Evolutionary conservation across 2,888 invertebrate genomes (phyloP).

Genomic region (Plagodis dolabraria): DNA sequence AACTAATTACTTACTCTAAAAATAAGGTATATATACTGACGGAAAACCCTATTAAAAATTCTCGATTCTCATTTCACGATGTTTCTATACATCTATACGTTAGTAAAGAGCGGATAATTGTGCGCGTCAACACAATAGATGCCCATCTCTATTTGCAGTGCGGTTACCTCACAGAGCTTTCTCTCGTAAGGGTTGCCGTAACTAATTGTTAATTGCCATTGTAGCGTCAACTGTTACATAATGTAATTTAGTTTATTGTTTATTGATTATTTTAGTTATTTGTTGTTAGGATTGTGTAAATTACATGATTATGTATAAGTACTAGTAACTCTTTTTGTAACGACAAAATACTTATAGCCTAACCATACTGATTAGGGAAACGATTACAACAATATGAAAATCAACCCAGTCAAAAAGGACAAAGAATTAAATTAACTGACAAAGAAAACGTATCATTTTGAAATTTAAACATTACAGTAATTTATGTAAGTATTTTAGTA

Average conservation of each 20-base stretch:
- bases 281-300: background rate
- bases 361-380: no score
- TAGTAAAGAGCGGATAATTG: constrained; percentile 46
- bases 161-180: constrained; percentile 36
- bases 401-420: no score
- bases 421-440: no score
- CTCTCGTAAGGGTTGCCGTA: constrained; percentile 26
- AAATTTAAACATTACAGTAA: no score
- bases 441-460: no score
- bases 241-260: background rate
- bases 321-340: no score
- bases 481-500: no score
- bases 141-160: constrained; percentile 34
- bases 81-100: constrained; percentile 33
- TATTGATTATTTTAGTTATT: background rate
- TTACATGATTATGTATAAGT: no score
- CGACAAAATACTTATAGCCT: no score
- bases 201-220: constrained; percentile 10
- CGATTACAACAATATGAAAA: no score
- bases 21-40: background rate
- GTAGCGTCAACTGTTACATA: background rate
- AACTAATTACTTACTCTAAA: background rate
- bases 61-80: background rate
- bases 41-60: background rate
- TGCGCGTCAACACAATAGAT: constrained; percentile 40